Percentiles rank a stretch among this genome's conserved stretches.
Evolutionary conservation across 2,888 invertebrate species (phyloP).

Genomic region (Watsonalla binaria): DNA sequence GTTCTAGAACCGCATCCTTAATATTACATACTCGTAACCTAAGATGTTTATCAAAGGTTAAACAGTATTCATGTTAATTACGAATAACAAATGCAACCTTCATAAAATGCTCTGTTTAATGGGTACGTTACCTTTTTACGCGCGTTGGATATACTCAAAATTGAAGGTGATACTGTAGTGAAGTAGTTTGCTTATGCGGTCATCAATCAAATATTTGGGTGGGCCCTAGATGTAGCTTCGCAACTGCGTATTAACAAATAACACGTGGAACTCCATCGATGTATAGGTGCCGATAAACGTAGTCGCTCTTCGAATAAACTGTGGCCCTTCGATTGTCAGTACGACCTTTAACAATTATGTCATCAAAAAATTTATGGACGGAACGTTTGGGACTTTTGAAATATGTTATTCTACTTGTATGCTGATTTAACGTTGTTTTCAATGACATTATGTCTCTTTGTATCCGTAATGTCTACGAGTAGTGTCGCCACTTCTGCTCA

Average conservation of each 20-base stretch:
- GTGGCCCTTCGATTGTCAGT: not conserved
- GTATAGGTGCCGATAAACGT: conserved; percentile 5
- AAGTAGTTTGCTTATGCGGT: conserved; percentile 51
- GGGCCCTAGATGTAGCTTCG: conserved; percentile 37
- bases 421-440: not conserved
- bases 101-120: conserved; percentile 29
- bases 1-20: no score
- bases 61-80: conserved; percentile 27
- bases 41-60: conserved; percentile 1
- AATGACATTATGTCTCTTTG: no score
- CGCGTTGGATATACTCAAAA: conserved; percentile 25
- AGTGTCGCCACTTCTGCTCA: no score
- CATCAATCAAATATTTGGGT: conserved; percentile 59
- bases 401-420: not conserved
- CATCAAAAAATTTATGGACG: conserved; percentile 17
- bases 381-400: not conserved
- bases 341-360: conserved; percentile 22
- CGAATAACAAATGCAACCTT: conserved; percentile 17
- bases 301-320: no score
- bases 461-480: no score
- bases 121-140: conserved; percentile 28
- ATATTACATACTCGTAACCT: no score
- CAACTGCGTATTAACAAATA: conserved; percentile 35
- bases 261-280: conserved; percentile 11
- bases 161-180: conserved; percentile 55